These are phyloP conservation scores for Teleogryllus oceanicus DNA, from an alignment of 2,888 invertebrate genomes.

Conservation along the genomic window DNA sequence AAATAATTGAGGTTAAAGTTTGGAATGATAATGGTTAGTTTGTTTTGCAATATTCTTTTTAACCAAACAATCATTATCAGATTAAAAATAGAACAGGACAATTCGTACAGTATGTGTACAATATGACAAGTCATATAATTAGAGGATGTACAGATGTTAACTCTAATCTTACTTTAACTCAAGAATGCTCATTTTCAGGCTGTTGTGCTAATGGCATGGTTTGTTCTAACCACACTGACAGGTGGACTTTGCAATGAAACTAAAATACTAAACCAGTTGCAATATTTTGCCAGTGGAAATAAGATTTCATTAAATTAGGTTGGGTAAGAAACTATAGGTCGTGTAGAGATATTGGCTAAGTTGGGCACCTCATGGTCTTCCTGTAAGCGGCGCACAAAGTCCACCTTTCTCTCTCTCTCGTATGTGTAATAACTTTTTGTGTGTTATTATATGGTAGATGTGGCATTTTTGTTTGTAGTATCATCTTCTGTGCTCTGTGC, in stretches of 20 bases:
- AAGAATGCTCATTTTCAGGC: too few relatives aligned
- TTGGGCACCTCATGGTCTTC: not conserved
- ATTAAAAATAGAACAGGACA: too few relatives aligned
- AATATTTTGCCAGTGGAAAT: not conserved
- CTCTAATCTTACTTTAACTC: too few relatives aligned
- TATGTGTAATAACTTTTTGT: conserved; percentile 32
- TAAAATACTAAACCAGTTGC: not conserved
- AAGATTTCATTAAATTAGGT: not conserved
- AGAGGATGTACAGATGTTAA: too few relatives aligned
- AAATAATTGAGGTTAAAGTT: too few relatives aligned
- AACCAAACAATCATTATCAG: too few relatives aligned
- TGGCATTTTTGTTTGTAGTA: conserved; percentile 20
- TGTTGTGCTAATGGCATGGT: not conserved
- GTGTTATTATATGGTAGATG: conserved; percentile 31
- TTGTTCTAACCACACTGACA: not conserved
- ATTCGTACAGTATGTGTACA: too few relatives aligned
- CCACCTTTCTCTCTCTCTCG: conserved; percentile 44
- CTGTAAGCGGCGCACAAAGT: conserved; percentile 48
- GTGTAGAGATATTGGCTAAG: not conserved
- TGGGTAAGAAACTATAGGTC: not conserved
- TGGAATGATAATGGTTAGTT: too few relatives aligned
- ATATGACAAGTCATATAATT: too few relatives aligned
- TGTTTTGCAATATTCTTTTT: too few relatives aligned
- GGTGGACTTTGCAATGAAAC: not conserved
- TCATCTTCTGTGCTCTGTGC: not conserved